A percentile compares a stretch with the other conserved stretches of the same genome.
phyloP scores from a whole-genome alignment of 2,113 vertebrate species.

The Otocyon megalotis region DNA sequence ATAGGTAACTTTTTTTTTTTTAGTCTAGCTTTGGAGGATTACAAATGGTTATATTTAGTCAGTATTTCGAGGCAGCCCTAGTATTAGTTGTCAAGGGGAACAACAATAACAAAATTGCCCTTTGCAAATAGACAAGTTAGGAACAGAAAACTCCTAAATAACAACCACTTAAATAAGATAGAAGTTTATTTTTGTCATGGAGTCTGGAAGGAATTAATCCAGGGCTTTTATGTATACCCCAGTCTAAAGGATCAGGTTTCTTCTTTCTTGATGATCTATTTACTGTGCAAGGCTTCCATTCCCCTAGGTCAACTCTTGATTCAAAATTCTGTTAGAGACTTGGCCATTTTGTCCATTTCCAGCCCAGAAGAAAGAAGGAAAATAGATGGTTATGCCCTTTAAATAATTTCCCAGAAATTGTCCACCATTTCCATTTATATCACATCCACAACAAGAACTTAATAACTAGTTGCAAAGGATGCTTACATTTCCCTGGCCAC shows the following conservation, averaged over 20 bases:
- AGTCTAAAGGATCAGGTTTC: background rate
- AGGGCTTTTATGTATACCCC: background rate
- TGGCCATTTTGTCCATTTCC: conserved; percentile 1
- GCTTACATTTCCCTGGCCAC: background rate
- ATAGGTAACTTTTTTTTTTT: background rate
- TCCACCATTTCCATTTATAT: background rate
- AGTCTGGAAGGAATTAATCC: conserved; percentile 37
- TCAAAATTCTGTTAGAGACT: conserved; percentile 24
- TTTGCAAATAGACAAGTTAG: conserved; percentile 54
- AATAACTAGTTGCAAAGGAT: background rate
- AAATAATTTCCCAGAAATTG: background rate
- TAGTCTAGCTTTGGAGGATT: background rate
- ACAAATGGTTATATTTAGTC: conserved; percentile 54
- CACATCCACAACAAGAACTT: background rate
- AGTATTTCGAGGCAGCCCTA: conserved; percentile 33
- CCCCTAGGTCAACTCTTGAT: background rate
- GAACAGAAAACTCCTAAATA: conserved; percentile 56
- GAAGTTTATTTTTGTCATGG: conserved; percentile 36
- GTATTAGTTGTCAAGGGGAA: background rate
- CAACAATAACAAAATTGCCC: conserved; percentile 59
- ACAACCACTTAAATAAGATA: conserved; percentile 20
- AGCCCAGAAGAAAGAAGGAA: background rate
- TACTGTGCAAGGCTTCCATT: background rate
- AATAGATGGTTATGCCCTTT: background rate
- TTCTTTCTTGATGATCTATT: conserved; percentile 16